Conservation (phyloP, 2,888 invertebrate genomes). For the Pheosia tremula region DNA sequence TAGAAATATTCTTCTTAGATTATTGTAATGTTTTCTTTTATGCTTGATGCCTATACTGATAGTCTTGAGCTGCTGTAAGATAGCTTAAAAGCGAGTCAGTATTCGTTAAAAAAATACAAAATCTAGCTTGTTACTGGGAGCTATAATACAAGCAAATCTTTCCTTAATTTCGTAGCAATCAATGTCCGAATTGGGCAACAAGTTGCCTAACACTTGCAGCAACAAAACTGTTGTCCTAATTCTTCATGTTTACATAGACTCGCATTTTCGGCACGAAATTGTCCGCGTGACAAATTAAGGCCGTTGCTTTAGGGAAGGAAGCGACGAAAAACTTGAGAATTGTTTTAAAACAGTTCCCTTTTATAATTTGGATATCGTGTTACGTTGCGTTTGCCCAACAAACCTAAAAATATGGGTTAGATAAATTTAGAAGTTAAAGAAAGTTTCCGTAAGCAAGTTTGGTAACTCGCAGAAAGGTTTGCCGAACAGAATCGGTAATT, state of each 20-base stretch:
- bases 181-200: neutral
- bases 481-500: constrained; percentile 67
- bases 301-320: constrained; percentile 54
- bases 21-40: too few relatives aligned
- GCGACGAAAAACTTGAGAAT: constrained; percentile 64
- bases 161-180: too few relatives aligned
- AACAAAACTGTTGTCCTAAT: neutral
- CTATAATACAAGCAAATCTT: too few relatives aligned
- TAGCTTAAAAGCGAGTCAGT: neutral
- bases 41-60: neutral
- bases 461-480: constrained; percentile 53
- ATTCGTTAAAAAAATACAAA: too few relatives aligned
- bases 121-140: too few relatives aligned
- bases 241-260: constrained; percentile 12
- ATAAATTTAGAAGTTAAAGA: constrained; percentile 61
- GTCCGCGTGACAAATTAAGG: constrained; percentile 61
- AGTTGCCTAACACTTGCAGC: constrained; percentile 1
- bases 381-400: constrained; percentile 49
- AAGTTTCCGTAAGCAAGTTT: constrained; percentile 61
- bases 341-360: constrained; percentile 64
- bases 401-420: constrained; percentile 65
- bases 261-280: constrained; percentile 38
- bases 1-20: too few relatives aligned
- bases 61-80: neutral
- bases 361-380: constrained; percentile 69